Conservation (phyloP, 1,140 invertebrate species). For the Microplitis demolitor region DNA sequence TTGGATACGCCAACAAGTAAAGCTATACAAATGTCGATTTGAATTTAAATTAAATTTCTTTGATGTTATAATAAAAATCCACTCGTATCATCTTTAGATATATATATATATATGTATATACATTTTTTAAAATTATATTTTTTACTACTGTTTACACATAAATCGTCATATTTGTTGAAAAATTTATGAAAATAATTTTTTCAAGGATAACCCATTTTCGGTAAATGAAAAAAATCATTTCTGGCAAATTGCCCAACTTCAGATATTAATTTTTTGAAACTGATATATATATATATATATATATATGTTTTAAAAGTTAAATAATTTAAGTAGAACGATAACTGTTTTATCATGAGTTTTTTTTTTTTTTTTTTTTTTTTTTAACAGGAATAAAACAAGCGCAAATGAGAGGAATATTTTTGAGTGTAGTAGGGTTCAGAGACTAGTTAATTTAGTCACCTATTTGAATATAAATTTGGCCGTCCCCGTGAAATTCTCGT, state of each 20-base stretch:
- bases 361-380: constrained; percentile 16
- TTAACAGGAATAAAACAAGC: neutral
- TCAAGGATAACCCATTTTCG: too few relatives aligned
- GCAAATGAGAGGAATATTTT: constrained; percentile 25
- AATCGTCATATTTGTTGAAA: too few relatives aligned
- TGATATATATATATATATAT: too few relatives aligned
- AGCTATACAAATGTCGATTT: neutral
- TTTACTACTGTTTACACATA: too few relatives aligned
- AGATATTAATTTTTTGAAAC: too few relatives aligned
- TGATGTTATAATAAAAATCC: neutral
- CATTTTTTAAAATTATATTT: too few relatives aligned
- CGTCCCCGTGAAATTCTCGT: constrained; percentile 10
- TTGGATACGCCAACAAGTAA: neutral
- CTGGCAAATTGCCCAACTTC: too few relatives aligned
- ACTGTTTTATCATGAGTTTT: neutral
- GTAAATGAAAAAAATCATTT: too few relatives aligned
- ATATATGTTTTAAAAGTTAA: too few relatives aligned
- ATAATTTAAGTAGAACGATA: too few relatives aligned
- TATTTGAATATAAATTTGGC: constrained; percentile 46
- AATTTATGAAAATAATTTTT: too few relatives aligned
- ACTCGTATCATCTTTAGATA: neutral
- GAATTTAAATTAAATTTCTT: neutral
- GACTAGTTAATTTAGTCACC: constrained; percentile 36
- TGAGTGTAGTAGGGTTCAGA: constrained; percentile 22
- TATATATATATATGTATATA: neutral